Conservation (phyloP, 2,113 vertebrate genomes). For the Theristicus caerulescens region DNA sequence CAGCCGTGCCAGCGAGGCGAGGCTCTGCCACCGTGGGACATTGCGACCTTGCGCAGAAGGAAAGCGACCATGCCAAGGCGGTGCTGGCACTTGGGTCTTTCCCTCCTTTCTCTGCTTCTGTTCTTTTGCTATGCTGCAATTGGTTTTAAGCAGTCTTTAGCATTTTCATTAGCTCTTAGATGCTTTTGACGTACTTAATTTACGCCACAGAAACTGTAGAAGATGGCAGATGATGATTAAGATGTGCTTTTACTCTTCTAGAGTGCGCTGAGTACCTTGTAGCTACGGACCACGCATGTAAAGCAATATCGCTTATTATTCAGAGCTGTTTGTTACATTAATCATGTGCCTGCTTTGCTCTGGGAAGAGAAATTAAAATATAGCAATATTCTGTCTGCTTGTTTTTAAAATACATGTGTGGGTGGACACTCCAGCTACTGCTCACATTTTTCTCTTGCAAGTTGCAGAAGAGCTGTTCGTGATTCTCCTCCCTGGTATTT, state of each 20-base stretch:
- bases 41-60: neutral
- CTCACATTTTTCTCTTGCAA: neutral
- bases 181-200: neutral
- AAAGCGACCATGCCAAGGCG: rapidly evolving
- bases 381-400: neutral
- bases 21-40: rapidly evolving
- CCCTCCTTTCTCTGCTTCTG: neutral
- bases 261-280: neutral
- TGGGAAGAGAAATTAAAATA: neutral
- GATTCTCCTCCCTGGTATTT: neutral
- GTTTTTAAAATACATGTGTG: neutral
- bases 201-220: neutral
- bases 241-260: neutral
- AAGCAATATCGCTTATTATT: neutral
- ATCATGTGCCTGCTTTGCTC: neutral
- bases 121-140: neutral
- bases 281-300: neutral
- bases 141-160: neutral
- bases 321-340: neutral
- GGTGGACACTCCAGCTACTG: neutral
- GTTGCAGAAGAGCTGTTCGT: neutral
- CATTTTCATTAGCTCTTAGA: neutral
- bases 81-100: neutral
- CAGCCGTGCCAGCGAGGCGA: neutral
- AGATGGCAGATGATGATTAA: neutral